These are phyloP conservation scores for Planiliza haematocheilus DNA, from an alignment of 2,113 vertebrate species.

Conservation along the genomic window DNA sequence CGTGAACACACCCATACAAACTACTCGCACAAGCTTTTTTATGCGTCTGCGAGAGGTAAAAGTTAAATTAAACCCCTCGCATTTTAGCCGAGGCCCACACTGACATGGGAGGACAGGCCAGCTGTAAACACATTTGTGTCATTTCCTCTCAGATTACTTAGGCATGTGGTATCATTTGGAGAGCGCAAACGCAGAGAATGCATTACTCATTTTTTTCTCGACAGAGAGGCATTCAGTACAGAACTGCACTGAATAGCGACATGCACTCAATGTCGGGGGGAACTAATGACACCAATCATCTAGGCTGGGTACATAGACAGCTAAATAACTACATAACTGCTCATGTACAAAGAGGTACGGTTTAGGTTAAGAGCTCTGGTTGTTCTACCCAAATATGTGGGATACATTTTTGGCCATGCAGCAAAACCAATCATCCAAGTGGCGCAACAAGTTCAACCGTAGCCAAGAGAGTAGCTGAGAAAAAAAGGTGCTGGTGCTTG, in stretches of 20 bases:
- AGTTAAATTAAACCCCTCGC: constrained; percentile 26
- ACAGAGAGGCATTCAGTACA: constrained; percentile 46
- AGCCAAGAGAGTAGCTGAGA: not conserved
- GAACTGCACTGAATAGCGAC: constrained; percentile 14
- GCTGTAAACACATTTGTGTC: constrained; percentile 78
- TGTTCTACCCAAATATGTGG: not conserved
- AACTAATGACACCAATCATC: constrained; percentile 5
- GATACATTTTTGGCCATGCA: not conserved
- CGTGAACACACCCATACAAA: constrained; percentile 13
- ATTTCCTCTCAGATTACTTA: constrained; percentile 77
- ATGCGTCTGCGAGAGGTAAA: constrained; percentile 10
- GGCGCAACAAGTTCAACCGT: constrained; percentile 20
- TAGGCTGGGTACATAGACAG: not conserved
- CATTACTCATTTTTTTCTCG: constrained; percentile 40
- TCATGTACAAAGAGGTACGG: constrained; percentile 13
- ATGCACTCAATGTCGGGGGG: constrained; percentile 1
- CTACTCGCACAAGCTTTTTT: constrained; percentile 6
- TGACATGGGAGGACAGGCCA: constrained; percentile 56
- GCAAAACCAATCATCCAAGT: constrained; percentile 29
- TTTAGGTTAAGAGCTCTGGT: constrained; percentile 16
- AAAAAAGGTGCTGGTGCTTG: constrained; percentile 16
- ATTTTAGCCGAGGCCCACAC: constrained; percentile 35
- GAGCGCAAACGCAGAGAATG: constrained; percentile 68
- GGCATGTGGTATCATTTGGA: constrained; percentile 68
- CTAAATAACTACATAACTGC: constrained; percentile 3